Evolutionary conservation across 2,797 vertebrate species (phyloP).

Genomic region (Oreonectes daqikongensis): DNA sequence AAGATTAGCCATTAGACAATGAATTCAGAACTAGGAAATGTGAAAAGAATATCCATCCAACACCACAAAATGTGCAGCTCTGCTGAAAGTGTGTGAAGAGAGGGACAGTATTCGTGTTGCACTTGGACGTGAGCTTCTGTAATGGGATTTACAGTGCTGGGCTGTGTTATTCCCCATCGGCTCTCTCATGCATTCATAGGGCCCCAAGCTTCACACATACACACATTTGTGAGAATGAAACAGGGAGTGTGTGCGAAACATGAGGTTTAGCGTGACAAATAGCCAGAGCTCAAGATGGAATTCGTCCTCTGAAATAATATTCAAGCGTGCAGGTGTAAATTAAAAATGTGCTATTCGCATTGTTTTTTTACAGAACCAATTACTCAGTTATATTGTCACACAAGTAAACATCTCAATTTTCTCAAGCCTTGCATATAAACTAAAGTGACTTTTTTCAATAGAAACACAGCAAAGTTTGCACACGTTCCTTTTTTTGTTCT

Average conservation of each 20-base stretch:
- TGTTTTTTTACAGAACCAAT: background rate
- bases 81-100: constrained; percentile 27
- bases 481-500: background rate
- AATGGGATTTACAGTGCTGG: constrained; percentile 64
- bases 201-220: constrained; percentile 40
- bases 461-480: background rate
- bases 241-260: constrained; percentile 23
- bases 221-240: constrained; percentile 12
- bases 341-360: background rate
- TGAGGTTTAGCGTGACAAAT: constrained; percentile 38
- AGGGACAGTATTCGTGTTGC: constrained; percentile 61
- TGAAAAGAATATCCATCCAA: constrained; percentile 4
- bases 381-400: background rate
- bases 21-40: no score
- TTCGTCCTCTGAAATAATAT: constrained; percentile 21
- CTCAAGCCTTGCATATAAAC: background rate
- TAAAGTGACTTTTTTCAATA: background rate
- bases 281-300: constrained; percentile 35
- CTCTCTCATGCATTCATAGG: constrained; percentile 28
- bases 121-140: constrained; percentile 66
- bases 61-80: constrained; percentile 24
- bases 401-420: constrained; percentile 14
- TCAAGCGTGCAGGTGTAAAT: background rate
- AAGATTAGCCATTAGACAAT: no score
- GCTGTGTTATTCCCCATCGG: constrained; percentile 63